These are phyloP conservation scores for Drosophila kikkawai DNA, from an alignment of 1,140 invertebrate genomes.

Conservation along the genomic window DNA sequence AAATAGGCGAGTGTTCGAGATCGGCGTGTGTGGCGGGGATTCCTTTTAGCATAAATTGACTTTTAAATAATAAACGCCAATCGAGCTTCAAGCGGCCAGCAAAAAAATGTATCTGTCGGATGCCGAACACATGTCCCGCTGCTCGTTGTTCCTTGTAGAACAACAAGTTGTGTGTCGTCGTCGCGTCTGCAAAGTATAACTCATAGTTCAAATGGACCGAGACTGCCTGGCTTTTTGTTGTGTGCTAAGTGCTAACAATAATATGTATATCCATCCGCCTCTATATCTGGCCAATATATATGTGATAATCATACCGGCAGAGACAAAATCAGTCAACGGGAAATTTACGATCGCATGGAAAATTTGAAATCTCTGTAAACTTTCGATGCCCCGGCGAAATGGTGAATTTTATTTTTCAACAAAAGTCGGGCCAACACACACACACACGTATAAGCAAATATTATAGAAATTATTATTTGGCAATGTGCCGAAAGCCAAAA, in stretches of 20 bases:
- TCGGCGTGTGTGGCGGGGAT: slow-evolving; percentile 29
- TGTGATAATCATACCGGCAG: slow-evolving; percentile 45
- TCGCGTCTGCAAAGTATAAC: slow-evolving; percentile 70
- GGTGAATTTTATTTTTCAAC: slow-evolving; percentile 62
- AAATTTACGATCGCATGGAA: slow-evolving; percentile 76
- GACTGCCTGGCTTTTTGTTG: slow-evolving; percentile 33
- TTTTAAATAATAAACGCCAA: slow-evolving; percentile 69
- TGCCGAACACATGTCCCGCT: slow-evolving; percentile 50
- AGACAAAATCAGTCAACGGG: slow-evolving; percentile 72
- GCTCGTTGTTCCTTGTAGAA: slow-evolving; percentile 27
- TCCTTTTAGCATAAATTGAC: slow-evolving; percentile 64
- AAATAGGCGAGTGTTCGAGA: slow-evolving; percentile 11
- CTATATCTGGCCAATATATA: slow-evolving; percentile 44
- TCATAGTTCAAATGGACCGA: slow-evolving; percentile 67
- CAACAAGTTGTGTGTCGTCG: slow-evolving; percentile 65
- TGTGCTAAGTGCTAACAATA: slow-evolving; percentile 46
- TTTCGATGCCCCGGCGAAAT: slow-evolving; percentile 44
- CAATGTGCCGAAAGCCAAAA: slow-evolving; percentile 53
- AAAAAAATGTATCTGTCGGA: slow-evolving; percentile 37
- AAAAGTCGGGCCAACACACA: slow-evolving; percentile 38
- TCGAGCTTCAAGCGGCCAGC: slow-evolving; percentile 49
- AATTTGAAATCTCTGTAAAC: slow-evolving; percentile 65
- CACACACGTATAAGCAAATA: slow-evolving; percentile 56
- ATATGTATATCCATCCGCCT: not conserved
- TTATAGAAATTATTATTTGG: slow-evolving; percentile 78